phyloP scores from a whole-genome alignment of 2,797 vertebrate species.

The Salmo trutta region DNA sequence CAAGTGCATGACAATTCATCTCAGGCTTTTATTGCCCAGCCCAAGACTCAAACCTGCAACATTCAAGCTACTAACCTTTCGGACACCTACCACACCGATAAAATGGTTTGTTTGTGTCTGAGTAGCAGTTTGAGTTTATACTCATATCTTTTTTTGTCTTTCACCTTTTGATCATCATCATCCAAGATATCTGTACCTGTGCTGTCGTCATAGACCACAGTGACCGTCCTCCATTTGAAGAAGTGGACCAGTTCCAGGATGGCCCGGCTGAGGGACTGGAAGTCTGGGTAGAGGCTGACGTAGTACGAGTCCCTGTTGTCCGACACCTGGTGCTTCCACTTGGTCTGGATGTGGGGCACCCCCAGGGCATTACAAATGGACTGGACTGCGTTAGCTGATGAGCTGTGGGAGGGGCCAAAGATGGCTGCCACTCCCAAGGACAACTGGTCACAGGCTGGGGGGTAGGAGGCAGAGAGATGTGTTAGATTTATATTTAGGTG shows the following conservation, averaged over 20 bases:
- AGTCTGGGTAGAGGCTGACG: conserved; percentile 97
- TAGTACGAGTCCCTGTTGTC: conserved; percentile 99
- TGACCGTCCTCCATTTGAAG: conserved; percentile 99
- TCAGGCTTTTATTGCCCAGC: too few relatives aligned
- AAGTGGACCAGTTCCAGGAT: conserved; percentile 98
- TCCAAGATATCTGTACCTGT: conserved; percentile 76
- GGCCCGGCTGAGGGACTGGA: conserved; percentile 95
- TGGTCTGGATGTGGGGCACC: conserved; percentile 97
- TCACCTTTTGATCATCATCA: too few relatives aligned
- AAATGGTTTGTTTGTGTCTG: too few relatives aligned
- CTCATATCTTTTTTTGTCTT: too few relatives aligned
- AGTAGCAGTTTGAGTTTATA: too few relatives aligned
- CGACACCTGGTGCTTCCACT: conserved; percentile 98
- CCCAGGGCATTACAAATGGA: conserved; percentile 98
- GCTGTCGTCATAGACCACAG: conserved; percentile 99
- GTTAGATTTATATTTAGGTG: background rate
- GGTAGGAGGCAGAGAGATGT: conserved; percentile 48
- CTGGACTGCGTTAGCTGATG: conserved; percentile 97
- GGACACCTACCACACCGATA: too few relatives aligned
- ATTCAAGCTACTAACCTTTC: too few relatives aligned
- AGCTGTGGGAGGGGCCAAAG: conserved; percentile 98
- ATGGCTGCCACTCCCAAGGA: conserved; percentile 98
- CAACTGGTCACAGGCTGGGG: conserved; percentile 94
- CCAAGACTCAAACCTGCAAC: too few relatives aligned
- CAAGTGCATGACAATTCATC: too few relatives aligned